Conservation (phyloP, 2,797 vertebrate genomes). For the Zenarchopterus dispar region DNA sequence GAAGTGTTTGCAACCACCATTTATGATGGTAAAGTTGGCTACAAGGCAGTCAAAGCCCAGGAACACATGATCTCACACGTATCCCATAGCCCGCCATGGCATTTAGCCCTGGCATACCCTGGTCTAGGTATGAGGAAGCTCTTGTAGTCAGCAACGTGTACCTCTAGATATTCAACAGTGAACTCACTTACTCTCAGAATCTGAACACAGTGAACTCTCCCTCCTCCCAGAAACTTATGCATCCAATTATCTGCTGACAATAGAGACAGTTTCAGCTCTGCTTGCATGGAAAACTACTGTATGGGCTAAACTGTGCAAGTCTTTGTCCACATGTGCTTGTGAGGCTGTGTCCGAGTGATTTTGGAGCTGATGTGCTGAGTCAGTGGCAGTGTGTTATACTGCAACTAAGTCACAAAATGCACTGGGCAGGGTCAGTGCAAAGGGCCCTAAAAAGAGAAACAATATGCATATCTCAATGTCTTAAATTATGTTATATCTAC, state of each 20-base stretch:
- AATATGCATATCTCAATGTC: conserved; percentile 12
- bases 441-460: conserved; percentile 39
- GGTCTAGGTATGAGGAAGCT: conserved; percentile 50
- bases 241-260: conserved; percentile 65
- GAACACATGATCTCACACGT: conserved; percentile 11
- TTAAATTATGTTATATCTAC: conserved; percentile 33
- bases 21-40: conserved; percentile 49
- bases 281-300: conserved; percentile 35
- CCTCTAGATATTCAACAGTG: conserved; percentile 21
- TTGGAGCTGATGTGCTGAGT: conserved; percentile 76
- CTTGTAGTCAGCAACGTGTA: conserved; percentile 56
- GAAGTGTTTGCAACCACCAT: conserved; percentile 34
- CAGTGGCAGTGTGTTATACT: conserved; percentile 59
- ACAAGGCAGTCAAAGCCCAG: conserved; percentile 25
- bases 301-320: conserved; percentile 12
- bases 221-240: conserved; percentile 36
- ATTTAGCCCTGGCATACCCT: conserved; percentile 12
- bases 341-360: conserved; percentile 57
- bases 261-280: conserved; percentile 49
- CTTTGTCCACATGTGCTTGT: conserved; percentile 31
- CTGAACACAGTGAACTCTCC: conserved; percentile 25
- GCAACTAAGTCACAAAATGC: conserved; percentile 52
- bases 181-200: conserved; percentile 26
- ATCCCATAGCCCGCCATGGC: conserved; percentile 24
- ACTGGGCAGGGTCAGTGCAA: conserved; percentile 25